Percentiles rank a stretch among this genome's conserved stretches.
phyloP scores from a whole-genome alignment of 2,797 vertebrate species.

The Liparis tanakae region DNA sequence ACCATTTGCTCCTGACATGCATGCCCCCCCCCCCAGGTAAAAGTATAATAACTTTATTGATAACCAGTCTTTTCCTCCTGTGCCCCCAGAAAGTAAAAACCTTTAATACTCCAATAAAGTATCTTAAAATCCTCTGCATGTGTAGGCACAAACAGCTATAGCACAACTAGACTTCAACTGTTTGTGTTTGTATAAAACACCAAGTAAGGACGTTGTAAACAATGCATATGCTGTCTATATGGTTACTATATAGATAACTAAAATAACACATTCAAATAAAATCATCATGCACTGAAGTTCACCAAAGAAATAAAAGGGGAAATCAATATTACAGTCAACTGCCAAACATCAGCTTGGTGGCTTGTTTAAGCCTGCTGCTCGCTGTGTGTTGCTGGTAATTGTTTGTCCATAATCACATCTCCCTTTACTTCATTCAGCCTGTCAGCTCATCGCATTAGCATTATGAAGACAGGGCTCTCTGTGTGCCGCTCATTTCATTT shows the following conservation, averaged over 20 bases:
- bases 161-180: neutral
- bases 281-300: neutral
- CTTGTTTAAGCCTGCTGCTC: slow-evolving; percentile 21
- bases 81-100: neutral
- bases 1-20: neutral
- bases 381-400: slow-evolving; percentile 31
- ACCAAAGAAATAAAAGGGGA: neutral
- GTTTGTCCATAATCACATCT: slow-evolving; percentile 67
- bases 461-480: slow-evolving; percentile 71
- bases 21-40: neutral
- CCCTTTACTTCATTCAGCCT: slow-evolving; percentile 48
- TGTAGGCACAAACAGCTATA: neutral
- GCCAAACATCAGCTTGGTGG: neutral
- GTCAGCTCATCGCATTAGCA: slow-evolving; percentile 77
- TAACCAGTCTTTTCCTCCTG: neutral
- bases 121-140: neutral
- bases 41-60: neutral
- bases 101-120: neutral
- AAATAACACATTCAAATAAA: neutral
- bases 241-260: neutral
- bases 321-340: neutral
- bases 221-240: neutral
- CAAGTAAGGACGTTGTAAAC: neutral
- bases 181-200: neutral
- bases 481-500: slow-evolving; percentile 70